phyloP scores from a whole-genome alignment of 2,113 vertebrate species.

The Corythornis madagascariensis region DNA sequence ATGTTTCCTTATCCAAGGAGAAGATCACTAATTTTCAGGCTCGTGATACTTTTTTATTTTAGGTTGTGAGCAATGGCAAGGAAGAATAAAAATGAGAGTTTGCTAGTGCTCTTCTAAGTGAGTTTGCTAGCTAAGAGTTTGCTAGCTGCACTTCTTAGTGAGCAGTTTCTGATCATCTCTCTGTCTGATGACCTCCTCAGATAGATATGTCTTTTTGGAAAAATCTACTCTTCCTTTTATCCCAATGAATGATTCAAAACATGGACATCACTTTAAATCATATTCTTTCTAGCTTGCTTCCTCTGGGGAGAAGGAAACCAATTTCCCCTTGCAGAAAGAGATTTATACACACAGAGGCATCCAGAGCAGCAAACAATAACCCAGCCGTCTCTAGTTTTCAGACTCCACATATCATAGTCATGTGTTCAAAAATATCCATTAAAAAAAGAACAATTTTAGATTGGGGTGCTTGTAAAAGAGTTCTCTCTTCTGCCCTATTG shows the following conservation, averaged over 20 bases:
- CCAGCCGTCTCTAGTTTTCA: not conserved
- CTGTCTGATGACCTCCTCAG: not conserved
- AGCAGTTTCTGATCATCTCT: not conserved
- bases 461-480: not conserved
- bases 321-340: not conserved
- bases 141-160: not conserved
- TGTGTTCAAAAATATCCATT: not conserved
- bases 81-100: not conserved
- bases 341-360: not conserved
- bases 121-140: not conserved
- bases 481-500: not conserved
- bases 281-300: not conserved
- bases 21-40: not conserved
- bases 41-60: not conserved
- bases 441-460: not conserved
- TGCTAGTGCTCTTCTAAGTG: not conserved
- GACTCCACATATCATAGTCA: not conserved
- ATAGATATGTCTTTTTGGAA: not conserved
- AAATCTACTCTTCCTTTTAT: not conserved
- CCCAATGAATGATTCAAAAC: not conserved
- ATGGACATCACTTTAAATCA: not conserved
- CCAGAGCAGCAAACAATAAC: not conserved
- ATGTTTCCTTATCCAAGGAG: not conserved
- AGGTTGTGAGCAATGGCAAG: not conserved
- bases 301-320: not conserved